Evolutionary conservation across 2,888 invertebrate genomes (phyloP).

Genomic region (Acanthococcus lagerstroemiae): DNA sequence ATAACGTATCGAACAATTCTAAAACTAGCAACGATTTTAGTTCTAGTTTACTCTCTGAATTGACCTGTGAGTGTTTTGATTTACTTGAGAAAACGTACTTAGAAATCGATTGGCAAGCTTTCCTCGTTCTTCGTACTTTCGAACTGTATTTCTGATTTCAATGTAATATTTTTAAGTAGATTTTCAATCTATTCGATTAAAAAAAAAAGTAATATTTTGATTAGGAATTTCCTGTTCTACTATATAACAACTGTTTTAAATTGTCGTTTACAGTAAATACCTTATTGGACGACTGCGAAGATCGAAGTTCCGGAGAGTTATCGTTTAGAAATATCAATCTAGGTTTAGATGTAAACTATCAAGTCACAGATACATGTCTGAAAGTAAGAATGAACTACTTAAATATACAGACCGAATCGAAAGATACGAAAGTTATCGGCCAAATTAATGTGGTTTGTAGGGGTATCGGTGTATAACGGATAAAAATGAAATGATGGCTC

Average conservation of each 20-base stretch:
- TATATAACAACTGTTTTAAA: neutral
- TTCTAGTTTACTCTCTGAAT: constrained; percentile 28
- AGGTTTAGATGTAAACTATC: neutral
- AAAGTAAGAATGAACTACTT: too few species aligned
- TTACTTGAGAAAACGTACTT: too few species aligned
- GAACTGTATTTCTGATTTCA: too few species aligned
- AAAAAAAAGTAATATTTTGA: too few species aligned
- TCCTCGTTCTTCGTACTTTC: neutral
- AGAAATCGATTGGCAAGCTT: neutral
- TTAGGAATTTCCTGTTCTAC: neutral
- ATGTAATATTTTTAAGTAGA: too few species aligned
- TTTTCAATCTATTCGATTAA: too few species aligned
- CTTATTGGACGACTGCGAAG: constrained; percentile 7
- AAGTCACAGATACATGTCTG: too few species aligned
- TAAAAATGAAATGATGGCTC: too few species aligned
- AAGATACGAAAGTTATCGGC: too few species aligned
- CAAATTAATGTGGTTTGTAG: too few species aligned
- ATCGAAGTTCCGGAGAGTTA: neutral
- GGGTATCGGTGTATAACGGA: too few species aligned
- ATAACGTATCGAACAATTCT: constrained; percentile 13
- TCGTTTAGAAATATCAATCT: neutral
- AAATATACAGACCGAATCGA: too few species aligned
- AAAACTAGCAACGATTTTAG: constrained; percentile 24
- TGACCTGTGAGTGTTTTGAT: constrained; percentile 28
- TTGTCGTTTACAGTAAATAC: neutral